Evolutionary conservation across 2,888 invertebrate genomes (phyloP), one percentile per base, ranked within the genome.

Genomic region (Caradrina kadenii): DNA sequence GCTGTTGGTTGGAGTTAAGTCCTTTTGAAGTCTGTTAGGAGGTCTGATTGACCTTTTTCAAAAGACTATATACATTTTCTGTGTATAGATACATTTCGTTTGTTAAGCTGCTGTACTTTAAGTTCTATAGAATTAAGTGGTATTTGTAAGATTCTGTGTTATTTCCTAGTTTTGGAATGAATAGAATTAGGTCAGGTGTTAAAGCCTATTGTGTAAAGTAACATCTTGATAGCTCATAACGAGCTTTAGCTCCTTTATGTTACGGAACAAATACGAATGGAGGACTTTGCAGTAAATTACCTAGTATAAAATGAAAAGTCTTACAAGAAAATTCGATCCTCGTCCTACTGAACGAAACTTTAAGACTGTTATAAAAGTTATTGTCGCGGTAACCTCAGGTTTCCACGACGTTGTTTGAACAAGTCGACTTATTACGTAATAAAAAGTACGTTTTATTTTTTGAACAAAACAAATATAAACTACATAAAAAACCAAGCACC

Each of bases 1-100:
- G 26, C 4, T 39, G 8, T 19, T 13, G 10, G 5, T 54, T 13
- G 8, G 19, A 68, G 22, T 56, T 79, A 49, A 1, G 22, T 2
- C 49, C 8, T 73, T 66, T 72, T 50, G 50, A 50, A 65, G 66
- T 8, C 67, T 65, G 17, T 59, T 17, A 31, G 15, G 15, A 19
- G 48, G 62, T 58, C 56, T 15, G 64, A 67, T 61, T 56, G 65
- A 64, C 76, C 73, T 76, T 83, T 70, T 79, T 58, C 48, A 21
- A 66, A 81, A 59, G 60, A 39, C 54, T 66, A 13, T 59, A 66
- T 49, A 62, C 22, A 11, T 70, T 73, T 67, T 63, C 17, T 71
- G 21, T 39, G 15, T 63, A 53, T 52, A 49, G 22, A 11, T 49
- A 54, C n/a, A 19, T 31, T 26, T 35, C 54, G 53, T 67, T 72